Evolutionary conservation across 2,888 invertebrate species (phyloP), one percentile per base, ranked within the genome.

Genomic region (Volucella inflata): DNA sequence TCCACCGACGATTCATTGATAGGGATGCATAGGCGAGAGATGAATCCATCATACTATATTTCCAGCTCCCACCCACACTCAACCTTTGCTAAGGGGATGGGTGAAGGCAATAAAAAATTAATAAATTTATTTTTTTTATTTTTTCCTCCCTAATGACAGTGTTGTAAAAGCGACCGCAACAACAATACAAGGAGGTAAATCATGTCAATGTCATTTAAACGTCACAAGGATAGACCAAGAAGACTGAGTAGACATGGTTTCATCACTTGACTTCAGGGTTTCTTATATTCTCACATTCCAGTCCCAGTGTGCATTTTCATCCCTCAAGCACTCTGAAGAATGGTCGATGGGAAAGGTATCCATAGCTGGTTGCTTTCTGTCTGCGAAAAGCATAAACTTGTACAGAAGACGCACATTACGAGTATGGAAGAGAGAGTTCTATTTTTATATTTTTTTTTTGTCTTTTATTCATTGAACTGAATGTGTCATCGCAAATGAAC

Each of bases 161-260:
- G 8, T 30, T 60, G 60, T 16, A n/a, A 48, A 48, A 10, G 21
- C 16, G 40, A 76, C 42, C 53, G 14, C 40, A 65, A 50, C 6
- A n/a, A 17, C 17, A 60, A 8, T n/a, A 36, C 53, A 9, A 55
- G 14, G 11, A 40, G 48, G 42, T 40, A 62, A 70, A 81, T 38
- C 21, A 62, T 62, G 65, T 72, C 82, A 77, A 77, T 72, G 82
- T 72, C 71, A 71, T 48, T 71, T 30, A 53, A 82, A 67, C 65
- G 55, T 77, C 72, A 82, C 60, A 71, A 60, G 60, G 50, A 30
- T 30, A 71, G 21, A 67, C 77, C 44, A 38, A 67, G 12, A 17
- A 77, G 67, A 82, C 30, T 6, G 30, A 30, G 30, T 30, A 30
- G 30, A 30, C 6, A 30, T 71, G 77, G 67, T 60, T 82, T 72